Evolutionary conservation across 2,797 vertebrate species (phyloP).

Genomic region (Melanotaenia nigrans): DNA sequence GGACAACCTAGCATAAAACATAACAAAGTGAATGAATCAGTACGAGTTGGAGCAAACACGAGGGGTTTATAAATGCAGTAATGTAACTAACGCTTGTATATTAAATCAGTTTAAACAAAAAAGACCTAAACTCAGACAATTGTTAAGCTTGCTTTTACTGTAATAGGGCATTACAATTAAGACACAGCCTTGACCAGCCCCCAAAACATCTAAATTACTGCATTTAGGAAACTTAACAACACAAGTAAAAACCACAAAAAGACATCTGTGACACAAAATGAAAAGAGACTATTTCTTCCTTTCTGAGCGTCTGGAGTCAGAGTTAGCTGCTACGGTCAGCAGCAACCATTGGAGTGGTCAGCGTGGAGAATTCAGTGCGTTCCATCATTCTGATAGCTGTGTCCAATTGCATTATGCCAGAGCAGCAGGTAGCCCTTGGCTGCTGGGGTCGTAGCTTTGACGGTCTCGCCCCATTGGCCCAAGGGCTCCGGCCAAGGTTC

Average conservation of each 20-base stretch:
- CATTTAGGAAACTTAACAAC: slow-evolving; percentile 38
- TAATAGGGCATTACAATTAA: slow-evolving; percentile 12
- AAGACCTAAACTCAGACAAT: not conserved
- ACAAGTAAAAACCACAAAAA: slow-evolving; percentile 46
- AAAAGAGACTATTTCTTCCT: slow-evolving; percentile 64
- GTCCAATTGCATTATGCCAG: slow-evolving; percentile 90
- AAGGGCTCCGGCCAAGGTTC: slow-evolving; percentile 83
- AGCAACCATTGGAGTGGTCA: slow-evolving; percentile 78
- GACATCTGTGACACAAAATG: slow-evolving; percentile 71
- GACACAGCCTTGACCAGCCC: slow-evolving; percentile 7
- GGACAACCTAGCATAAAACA: slow-evolving; percentile 20
- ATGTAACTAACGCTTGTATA: slow-evolving; percentile 23
- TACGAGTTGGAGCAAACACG: slow-evolving; percentile 18
- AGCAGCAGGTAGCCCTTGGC: slow-evolving; percentile 95
- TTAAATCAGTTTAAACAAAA: slow-evolving; percentile 19
- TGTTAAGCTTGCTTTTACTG: slow-evolving; percentile 14
- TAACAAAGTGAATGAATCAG: slow-evolving; percentile 44
- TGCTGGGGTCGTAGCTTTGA: slow-evolving; percentile 81
- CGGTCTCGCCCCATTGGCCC: slow-evolving; percentile 81
- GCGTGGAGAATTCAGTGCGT: slow-evolving; percentile 84
- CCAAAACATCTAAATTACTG: slow-evolving; percentile 36
- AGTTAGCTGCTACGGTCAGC: slow-evolving; percentile 56
- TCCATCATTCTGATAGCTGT: slow-evolving; percentile 93
- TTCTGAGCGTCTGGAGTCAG: slow-evolving; percentile 55
- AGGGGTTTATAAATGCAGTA: slow-evolving; percentile 25